These are phyloP conservation scores for Xestobium rufovillosum DNA, from an alignment of 2,888 invertebrate species.

Conservation along the genomic window DNA sequence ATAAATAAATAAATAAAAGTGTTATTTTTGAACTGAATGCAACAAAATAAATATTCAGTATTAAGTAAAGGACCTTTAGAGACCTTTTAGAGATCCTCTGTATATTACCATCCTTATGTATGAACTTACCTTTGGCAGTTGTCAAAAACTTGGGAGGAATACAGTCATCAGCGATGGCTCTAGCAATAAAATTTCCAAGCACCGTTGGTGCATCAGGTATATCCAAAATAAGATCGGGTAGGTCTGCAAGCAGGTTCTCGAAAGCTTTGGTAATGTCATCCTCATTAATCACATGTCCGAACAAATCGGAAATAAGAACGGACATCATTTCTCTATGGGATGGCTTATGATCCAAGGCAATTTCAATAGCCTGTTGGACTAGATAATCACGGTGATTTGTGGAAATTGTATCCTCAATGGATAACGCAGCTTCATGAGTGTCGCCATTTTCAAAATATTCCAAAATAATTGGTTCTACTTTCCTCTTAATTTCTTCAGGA, in stretches of 20 bases:
- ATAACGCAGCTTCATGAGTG: slow-evolving; percentile 70
- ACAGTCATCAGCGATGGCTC: slow-evolving; percentile 90
- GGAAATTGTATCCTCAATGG: slow-evolving; percentile 67
- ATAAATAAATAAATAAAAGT: too few species aligned
- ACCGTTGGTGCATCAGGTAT: slow-evolving; percentile 81
- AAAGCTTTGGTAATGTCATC: slow-evolving; percentile 74
- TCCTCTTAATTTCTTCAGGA: slow-evolving; percentile 48
- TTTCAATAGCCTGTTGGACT: slow-evolving; percentile 62
- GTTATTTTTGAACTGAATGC: too few species aligned
- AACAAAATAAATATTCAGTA: too few species aligned
- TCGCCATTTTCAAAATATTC: slow-evolving; percentile 91
- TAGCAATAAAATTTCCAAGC: slow-evolving; percentile 84
- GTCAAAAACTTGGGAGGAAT: slow-evolving; percentile 78
- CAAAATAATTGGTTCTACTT: slow-evolving; percentile 67
- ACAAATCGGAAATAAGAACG: slow-evolving; percentile 79
- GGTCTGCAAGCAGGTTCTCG: slow-evolving; percentile 67
- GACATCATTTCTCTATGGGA: slow-evolving; percentile 89
- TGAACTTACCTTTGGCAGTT: slow-evolving; percentile 54
- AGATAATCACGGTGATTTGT: slow-evolving; percentile 44
- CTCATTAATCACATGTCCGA: slow-evolving; percentile 68
- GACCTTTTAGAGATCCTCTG: too few species aligned
- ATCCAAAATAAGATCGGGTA: slow-evolving; percentile 81
- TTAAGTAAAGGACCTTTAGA: too few species aligned
- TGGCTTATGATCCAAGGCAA: slow-evolving; percentile 81
- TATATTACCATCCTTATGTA: too few species aligned